phyloP scores from a whole-genome alignment of 2,113 vertebrate genomes.

The Vulpes lagopus region DNA sequence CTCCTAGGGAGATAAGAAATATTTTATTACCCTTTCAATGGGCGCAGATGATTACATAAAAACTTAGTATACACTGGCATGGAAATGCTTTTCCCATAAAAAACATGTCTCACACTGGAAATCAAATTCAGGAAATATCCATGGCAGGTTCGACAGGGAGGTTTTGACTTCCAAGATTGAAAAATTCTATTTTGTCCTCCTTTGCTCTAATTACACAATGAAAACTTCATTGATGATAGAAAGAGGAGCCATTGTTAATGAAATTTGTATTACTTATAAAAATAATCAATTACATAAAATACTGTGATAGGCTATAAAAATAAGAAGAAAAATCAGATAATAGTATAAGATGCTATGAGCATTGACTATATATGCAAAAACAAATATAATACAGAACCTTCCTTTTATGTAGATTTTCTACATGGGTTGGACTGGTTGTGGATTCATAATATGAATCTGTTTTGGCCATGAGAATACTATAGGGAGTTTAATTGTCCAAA shows the following conservation, averaged over 20 bases:
- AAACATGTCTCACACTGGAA: background rate
- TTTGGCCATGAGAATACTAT: background rate
- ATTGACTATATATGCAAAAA: background rate
- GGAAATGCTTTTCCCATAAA: background rate
- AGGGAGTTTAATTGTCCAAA: background rate
- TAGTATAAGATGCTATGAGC: background rate
- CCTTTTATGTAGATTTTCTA: background rate
- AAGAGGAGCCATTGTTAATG: background rate
- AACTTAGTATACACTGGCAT: background rate
- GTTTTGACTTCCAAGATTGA: background rate
- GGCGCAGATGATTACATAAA: background rate
- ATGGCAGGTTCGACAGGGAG: background rate
- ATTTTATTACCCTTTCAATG: background rate
- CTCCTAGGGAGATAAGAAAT: background rate
- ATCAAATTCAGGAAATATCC: background rate
- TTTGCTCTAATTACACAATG: background rate
- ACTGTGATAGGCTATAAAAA: background rate
- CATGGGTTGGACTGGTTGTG: background rate
- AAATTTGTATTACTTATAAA: background rate
- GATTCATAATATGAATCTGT: background rate
- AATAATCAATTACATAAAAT: background rate
- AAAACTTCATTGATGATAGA: background rate
- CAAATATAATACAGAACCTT: background rate
- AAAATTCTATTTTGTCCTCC: background rate
- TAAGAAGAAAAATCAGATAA: background rate